Base-by-base conservation (phyloP, 2,797 vertebrate species). In the Acanthornis magna region DNA sequence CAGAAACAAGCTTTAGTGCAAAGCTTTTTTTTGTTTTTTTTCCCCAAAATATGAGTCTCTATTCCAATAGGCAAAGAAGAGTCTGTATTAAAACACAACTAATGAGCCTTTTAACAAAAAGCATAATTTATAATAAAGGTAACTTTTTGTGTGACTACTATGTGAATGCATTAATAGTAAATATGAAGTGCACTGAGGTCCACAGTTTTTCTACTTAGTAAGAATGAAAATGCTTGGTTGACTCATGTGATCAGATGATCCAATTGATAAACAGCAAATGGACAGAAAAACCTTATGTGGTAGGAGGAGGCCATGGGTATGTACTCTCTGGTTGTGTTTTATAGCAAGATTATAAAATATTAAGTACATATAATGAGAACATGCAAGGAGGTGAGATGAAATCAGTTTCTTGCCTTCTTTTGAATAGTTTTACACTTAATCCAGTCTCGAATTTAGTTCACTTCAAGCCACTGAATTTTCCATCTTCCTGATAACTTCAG, bases 21-120 rank as follows among this genome's bases (percentile, higher is more conserved):
- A 95, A 93, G 66, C 40, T 54, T 19, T 90, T 7, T 53, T 78
- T 40, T 43, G 38, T 47, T 18, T 78, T 86, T 86, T 23, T 78
- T 57, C 53, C 63, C 27, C 32, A 72, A 71, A 91, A 93, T 88
- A 87, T 86, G 47, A 67, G 91, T 94, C 5, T 3, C 78, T 93
- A 76, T 90, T 94, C 85, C 54, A 96, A 11, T 68, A 89, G 68
- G 53, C 83, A 87, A 88, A 60, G 71, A 65, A 62, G 55, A 96
- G 67, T 17, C 70, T 93, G 77, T 93, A 94, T 95, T 96, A 96
- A 97, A 97, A 91, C 36, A 89, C 19, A 89, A 23, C 62, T 94
- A 93, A 91, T 81, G 25, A 93, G 6, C 26, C 73, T 94, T 66
- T 78, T 75, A 90, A 82, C 34, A 81, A 95, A 96, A 96, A 90